Base-by-base conservation (phyloP, 2,888 invertebrate species). In the Sphaerophoria taeniata region DNA sequence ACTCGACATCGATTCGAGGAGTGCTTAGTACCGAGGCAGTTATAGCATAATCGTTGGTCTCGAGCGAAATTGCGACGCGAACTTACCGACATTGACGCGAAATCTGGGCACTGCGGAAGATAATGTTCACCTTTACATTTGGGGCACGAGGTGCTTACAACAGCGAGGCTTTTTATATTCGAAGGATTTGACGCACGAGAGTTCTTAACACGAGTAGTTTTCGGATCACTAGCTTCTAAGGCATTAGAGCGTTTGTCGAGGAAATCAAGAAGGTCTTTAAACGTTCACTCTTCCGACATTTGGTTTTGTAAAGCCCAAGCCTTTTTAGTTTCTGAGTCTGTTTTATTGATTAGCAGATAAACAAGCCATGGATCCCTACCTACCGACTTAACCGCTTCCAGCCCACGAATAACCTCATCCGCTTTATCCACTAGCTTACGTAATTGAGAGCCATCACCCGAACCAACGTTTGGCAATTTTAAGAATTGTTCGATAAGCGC, bases 91-190 rank as follows among this genome's bases (percentile, higher is more conserved):
- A 6, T 51, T 2, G 11, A 16, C 24, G 7, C 24, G 16, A 51
- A 51, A 9, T 24, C 3, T 3, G 16, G 51, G 9, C 51, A 51
- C 12, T 51, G 51, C 14, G 51, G 51, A 51, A 51, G 51, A 51
- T 51, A 51, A 51, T 24, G 16, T 51, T 24, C 51, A 51, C 51
- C 51, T 51, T 51, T 51, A 51, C 16, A 51, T 24, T 51, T 51
- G 16, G 51, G 51, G 5, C 51, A 51, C 1, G 24, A 51, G 9
- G 51, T 24, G 16, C 58, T 16, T 7, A 39, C 58, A 0, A 58
- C 70, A 6, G 58, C 58, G 14, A 58, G 11, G 6, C 34, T 71
- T 58, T 71, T 71, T 45, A 51, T 36, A 5, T 56, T 71, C 39
- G 47, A 12, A 16, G 53, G 11, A 43, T 67, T 36, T n/a, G 24